Percentiles rank a stretch among this genome's conserved stretches.
phyloP scores from a whole-genome alignment of 2,888 invertebrate genomes.

The Phalera bucephala region DNA sequence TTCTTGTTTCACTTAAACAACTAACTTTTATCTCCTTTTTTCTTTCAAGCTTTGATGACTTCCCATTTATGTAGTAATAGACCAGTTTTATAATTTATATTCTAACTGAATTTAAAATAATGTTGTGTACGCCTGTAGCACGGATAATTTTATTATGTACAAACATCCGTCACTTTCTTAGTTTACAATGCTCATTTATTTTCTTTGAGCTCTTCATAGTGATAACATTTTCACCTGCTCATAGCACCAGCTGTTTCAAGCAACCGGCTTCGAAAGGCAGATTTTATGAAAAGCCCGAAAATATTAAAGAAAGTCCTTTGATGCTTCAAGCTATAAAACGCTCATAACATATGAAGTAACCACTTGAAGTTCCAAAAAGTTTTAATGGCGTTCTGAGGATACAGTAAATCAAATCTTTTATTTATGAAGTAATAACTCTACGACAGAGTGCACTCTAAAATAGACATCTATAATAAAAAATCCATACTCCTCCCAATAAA shows the following conservation, averaged over 20 bases:
- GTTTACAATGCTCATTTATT: conserved; percentile 17
- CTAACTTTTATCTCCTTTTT: too few relatives aligned
- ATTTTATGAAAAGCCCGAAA: conserved; percentile 20
- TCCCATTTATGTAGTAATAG: too few relatives aligned
- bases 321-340: conserved; percentile 28
- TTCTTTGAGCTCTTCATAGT: conserved; percentile 22
- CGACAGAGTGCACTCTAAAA: conserved; percentile 66
- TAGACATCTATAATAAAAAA: conserved; percentile 72
- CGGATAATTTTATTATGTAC: conserved; percentile 16
- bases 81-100: not conserved
- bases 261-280: conserved; percentile 30
- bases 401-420: conserved; percentile 64
- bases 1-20: too few relatives aligned
- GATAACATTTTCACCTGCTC: conserved; percentile 43
- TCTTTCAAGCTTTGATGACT: too few relatives aligned
- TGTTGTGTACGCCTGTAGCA: conserved; percentile 10
- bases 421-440: conserved; percentile 62
- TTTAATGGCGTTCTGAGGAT: conserved; percentile 46
- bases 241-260: conserved; percentile 34
- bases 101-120: not conserved
- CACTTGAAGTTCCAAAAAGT: conserved; percentile 33
- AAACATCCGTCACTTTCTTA: conserved; percentile 16
- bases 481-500: conserved; percentile 73
- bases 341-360: conserved; percentile 19
- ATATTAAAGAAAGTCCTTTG: too few relatives aligned